Percentiles rank a stretch among this genome's conserved stretches.
phyloP scores from a whole-genome alignment of 2,888 invertebrate species.

The Heterodera filipjevi region DNA sequence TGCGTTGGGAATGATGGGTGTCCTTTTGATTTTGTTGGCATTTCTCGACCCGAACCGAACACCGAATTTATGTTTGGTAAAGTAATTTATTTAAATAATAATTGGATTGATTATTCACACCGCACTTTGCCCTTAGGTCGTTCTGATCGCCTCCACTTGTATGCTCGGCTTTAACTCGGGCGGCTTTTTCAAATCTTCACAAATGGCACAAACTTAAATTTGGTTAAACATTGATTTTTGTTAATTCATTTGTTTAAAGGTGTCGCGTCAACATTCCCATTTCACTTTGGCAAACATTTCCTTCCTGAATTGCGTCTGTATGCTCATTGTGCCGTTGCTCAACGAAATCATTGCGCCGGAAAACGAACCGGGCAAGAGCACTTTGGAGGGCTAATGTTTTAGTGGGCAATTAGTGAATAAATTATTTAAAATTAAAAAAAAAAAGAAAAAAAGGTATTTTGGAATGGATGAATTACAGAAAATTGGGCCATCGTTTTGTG shows the following conservation, averaged over 20 bases:
- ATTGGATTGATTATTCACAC: neutral
- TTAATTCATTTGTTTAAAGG: conserved; percentile 8
- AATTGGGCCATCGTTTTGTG: conserved; percentile 58
- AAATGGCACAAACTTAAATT: conserved; percentile 42
- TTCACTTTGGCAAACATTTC: conserved; percentile 63
- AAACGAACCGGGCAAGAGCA: conserved; percentile 39
- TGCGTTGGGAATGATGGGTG: conserved; percentile 57
- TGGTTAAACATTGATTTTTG: neutral
- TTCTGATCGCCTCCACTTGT: conserved; percentile 58
- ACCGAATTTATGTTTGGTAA: conserved; percentile 38
- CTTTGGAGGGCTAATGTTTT: neutral
- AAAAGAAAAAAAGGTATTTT: too few species aligned
- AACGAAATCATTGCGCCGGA: conserved; percentile 51
- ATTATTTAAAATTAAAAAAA: neutral
- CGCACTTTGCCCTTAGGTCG: conserved; percentile 31
- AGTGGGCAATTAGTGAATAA: too few species aligned
- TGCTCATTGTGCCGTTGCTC: conserved; percentile 60
- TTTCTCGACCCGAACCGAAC: conserved; percentile 43
- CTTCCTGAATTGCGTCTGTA: conserved; percentile 60
- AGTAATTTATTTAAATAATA: neutral
- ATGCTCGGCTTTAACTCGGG: conserved; percentile 64
- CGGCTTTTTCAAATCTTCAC: conserved; percentile 60
- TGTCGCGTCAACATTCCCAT: conserved; percentile 59
- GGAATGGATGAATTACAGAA: neutral
- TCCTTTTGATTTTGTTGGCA: conserved; percentile 56